phyloP scores from a whole-genome alignment of 2,113 vertebrate species.

The Coracopsis vasa region DNA sequence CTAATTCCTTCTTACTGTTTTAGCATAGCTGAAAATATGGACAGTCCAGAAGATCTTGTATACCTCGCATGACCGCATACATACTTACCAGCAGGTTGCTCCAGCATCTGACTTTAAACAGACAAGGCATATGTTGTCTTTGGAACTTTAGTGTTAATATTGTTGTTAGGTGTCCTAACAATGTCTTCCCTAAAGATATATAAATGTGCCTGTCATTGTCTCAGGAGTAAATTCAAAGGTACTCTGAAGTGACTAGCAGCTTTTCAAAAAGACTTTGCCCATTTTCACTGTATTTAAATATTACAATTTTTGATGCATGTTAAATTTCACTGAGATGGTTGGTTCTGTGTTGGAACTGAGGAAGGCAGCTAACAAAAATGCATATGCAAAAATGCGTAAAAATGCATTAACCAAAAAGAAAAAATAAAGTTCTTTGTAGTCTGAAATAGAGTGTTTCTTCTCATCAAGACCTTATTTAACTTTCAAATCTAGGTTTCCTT shows the following conservation, averaged over 20 bases:
- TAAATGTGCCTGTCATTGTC: neutral
- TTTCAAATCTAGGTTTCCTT: conserved; percentile 26
- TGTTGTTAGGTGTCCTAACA: neutral
- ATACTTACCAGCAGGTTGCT: neutral
- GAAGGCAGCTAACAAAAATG: neutral
- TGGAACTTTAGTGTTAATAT: neutral
- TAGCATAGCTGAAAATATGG: neutral
- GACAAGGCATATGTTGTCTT: neutral
- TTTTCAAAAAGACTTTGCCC: neutral
- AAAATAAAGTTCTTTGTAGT: neutral
- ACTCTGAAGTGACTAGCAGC: neutral
- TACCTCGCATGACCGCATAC: neutral
- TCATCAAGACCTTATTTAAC: neutral
- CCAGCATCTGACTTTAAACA: neutral
- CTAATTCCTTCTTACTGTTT: neutral
- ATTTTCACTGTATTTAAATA: neutral
- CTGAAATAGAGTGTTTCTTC: neutral
- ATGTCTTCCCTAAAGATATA: neutral
- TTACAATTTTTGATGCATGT: neutral
- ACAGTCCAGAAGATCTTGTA: neutral
- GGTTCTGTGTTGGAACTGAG: neutral
- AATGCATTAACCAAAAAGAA: neutral
- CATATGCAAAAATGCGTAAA: neutral
- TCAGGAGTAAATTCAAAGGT: conserved; percentile 5
- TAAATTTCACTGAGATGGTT: neutral